Evolutionary conservation across 2,888 invertebrate species (phyloP), one percentile per base, ranked within the genome.

Genomic region (Calliopum simillimum): DNA sequence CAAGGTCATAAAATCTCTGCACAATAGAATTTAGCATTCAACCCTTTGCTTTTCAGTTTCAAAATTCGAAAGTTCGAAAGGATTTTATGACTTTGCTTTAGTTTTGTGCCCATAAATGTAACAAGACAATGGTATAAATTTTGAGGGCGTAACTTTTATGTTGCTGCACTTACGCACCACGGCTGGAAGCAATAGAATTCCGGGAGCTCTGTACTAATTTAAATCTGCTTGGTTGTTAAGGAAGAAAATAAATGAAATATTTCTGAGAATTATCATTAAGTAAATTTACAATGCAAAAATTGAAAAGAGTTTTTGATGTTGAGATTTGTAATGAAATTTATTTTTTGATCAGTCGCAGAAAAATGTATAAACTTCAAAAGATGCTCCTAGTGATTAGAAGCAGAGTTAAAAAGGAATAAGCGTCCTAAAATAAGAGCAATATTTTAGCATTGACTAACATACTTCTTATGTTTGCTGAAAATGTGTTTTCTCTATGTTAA

Each of bases 151-250:
- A 3, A 3, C 19, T 44, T n/a, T 11, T 44, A 6, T 51, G 33
- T 43, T 61, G 44, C 43, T 43, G 25, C 43, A 21, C 55, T 8
- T 55, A 21, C 13, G 49, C n/a, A 49, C n/a, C 5, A 19, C n/a
- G n/a, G n/a, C n/a, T 16, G n/a, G n/a, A 19, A 19, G 49, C 25
- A 25, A 25, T n/a, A 66, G 19, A 66, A n/a, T 23, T 25, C n/a
- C 58, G 23, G 53, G 51, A 70, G 64, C 59, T 33, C 16, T 51
- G 65, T 25, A 59, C 65, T 70, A 59, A 70, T 70, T 70, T 70
- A 43, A 23, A 59, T 43, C 41, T 53, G 33, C 43, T 33, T 47
- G 23, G 14, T 12, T 25, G n/a, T 55, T 13, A 23, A 61, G 43
- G 43, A 44, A 19, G 19, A 43, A n/a, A 11, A 33, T 58, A 58